Conservation (phyloP, 2,888 invertebrate species). For the Heliconius ethilla region DNA sequence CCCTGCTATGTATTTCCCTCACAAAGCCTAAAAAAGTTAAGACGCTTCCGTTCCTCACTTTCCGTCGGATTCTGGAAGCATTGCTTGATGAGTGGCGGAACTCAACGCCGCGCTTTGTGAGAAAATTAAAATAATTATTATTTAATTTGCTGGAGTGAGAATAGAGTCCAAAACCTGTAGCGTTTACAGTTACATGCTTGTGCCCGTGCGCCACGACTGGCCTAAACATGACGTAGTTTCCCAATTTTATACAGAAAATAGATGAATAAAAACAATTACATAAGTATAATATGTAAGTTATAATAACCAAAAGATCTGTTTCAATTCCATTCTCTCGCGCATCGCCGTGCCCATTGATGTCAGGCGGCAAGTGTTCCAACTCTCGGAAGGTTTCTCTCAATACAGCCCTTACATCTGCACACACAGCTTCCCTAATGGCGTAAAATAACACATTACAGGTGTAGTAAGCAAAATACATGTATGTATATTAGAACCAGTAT, state of each 20-base stretch:
- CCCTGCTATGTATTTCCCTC: neutral
- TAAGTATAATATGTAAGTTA: neutral
- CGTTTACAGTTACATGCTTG: no score
- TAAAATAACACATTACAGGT: neutral
- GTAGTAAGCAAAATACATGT: neutral
- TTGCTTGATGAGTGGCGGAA: no score
- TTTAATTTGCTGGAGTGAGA: no score
- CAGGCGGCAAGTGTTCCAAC: constrained; percentile 56
- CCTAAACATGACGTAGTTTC: neutral
- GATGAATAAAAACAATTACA: neutral
- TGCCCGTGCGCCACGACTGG: no score
- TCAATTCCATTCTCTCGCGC: neutral
- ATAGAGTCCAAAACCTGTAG: no score
- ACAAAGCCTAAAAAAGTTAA: no score
- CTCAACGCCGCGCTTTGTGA: no score
- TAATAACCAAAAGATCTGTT: constrained; percentile 1
- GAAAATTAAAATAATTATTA: no score
- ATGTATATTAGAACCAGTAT: neutral
- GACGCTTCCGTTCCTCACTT: no score
- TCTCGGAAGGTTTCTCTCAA: constrained; percentile 64
- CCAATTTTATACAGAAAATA: neutral
- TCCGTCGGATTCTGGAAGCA: no score
- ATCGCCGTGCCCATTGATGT: constrained; percentile 32
- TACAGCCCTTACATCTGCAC: constrained; percentile 60
- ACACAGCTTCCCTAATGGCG: constrained; percentile 50